Base-by-base conservation (phyloP, 2,113 vertebrate genomes). In the Pithys albifrons region DNA sequence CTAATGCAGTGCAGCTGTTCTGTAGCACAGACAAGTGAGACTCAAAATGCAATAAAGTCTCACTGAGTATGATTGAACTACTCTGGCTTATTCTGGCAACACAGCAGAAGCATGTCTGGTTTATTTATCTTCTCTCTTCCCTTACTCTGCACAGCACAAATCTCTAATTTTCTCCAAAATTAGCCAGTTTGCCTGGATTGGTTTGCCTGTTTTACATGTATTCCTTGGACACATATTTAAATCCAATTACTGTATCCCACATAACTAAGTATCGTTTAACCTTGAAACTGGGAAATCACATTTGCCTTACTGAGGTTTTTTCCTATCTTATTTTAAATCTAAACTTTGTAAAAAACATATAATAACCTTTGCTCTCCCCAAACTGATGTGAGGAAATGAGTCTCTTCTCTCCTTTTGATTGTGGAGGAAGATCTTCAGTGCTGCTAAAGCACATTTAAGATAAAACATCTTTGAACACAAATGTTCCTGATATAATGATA, bases 1-100 rank as follows among this genome's bases (percentile, higher is more conserved):
- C 91, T 96, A 91, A 96, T 77, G 73, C 91, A 93, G 17, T 79
- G 54, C 95, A 96, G 91, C 93, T 95, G 94, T 69, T 64, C 81
- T 88, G 2, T 79, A 75, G 90, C 39, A 49, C 85, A 83, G 58
- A 76, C 64, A 74, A 55, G 81, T 55, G 93, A 90, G 74, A 89
- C 85, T 73, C 79, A 69, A 93, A 91, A 91, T 84, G 84, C 86
- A 93, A 6, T 83, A 74, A 90, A 93, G 41, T 91, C 91, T 94
- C 73, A 46, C 62, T 61, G 67, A 48, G 46, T 58, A 17, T 51
- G 91, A 67, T 91, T 93, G 65, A 82, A 93, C 81, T 82, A 17
- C 80, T 89, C 54, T 54, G 58, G 45, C 72, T 69, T 58, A 57
- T 86, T 72, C 81, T 95, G 84, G 77, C 83, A 89, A 10, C 31